Conservation (phyloP, 30 jellyfish, hydroid and myxozoan genomes). For the Catostylus mosaicus region DNA sequence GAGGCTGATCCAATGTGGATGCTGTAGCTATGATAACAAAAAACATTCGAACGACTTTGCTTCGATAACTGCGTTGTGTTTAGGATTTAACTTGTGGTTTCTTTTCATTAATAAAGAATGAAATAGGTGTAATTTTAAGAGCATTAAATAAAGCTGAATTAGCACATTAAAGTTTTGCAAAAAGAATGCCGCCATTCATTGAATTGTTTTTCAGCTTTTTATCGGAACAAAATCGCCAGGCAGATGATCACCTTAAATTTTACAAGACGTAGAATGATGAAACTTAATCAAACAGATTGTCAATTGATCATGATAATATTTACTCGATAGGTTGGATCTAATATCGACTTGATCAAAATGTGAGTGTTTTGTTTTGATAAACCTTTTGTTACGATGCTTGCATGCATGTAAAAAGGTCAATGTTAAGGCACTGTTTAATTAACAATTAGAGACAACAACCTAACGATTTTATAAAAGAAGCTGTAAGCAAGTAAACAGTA, state of each 20-base stretch:
- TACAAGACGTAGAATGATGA: neutral
- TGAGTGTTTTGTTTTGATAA: neutral
- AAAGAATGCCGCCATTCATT: neutral
- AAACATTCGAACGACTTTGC: neutral
- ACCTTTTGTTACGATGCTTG: no score
- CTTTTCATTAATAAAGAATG: slow-evolving; percentile 4
- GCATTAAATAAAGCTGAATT: neutral
- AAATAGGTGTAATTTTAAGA: neutral
- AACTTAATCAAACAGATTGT: neutral
- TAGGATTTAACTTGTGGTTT: neutral
- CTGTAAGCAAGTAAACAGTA: no score
- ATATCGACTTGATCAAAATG: neutral
- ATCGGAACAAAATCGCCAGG: no score
- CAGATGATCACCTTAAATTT: neutral
- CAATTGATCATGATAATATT: neutral
- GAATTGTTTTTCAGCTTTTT: no score
- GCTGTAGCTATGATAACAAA: slow-evolving; percentile 20
- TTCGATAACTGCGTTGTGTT: neutral
- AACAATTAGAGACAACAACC: no score
- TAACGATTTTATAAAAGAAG: no score
- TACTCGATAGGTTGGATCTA: neutral
- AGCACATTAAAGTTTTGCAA: neutral
- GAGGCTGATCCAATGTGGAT: slow-evolving; percentile 15
- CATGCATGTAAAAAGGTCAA: no score
- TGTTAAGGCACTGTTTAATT: no score